Conservation (phyloP, 2,113 vertebrate species). For the Salvelinus namaycush region DNA sequence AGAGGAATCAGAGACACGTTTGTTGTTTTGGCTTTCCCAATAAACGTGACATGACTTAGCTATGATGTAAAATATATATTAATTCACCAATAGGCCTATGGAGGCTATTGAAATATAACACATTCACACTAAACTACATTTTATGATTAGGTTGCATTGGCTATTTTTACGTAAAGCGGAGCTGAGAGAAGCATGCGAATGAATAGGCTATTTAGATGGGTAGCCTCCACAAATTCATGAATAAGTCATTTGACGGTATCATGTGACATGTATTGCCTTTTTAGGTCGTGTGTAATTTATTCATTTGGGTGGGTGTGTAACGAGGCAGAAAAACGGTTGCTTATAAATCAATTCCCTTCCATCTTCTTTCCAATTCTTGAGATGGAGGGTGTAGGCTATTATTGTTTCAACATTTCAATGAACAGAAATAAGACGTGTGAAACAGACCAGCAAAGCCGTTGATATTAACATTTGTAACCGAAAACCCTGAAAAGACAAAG, state of each 20-base stretch:
- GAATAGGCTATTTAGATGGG: background rate
- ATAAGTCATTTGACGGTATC: background rate
- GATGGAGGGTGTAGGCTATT: background rate
- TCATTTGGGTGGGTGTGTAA: background rate
- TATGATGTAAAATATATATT: background rate
- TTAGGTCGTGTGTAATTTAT: constrained; percentile 2
- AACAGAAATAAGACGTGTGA: background rate
- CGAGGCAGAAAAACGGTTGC: constrained; percentile 9
- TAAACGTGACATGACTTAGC: background rate
- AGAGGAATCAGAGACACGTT: background rate
- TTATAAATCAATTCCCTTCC: background rate
- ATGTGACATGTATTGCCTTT: constrained; percentile 6
- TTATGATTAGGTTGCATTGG: background rate
- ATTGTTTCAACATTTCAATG: background rate
- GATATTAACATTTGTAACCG: background rate
- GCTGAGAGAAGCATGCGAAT: background rate
- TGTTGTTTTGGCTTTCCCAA: background rate
- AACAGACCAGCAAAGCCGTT: background rate
- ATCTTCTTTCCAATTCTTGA: background rate
- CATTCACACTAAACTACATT: background rate
- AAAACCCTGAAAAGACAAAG: constrained; percentile 52
- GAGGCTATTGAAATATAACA: background rate
- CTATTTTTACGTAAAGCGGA: background rate
- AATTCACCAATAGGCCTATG: background rate
- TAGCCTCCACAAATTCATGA: background rate